Percentiles rank a stretch among this genome's conserved stretches.
Conservation (phyloP, 1,140 invertebrate species). For the Halesus radiatus region DNA sequence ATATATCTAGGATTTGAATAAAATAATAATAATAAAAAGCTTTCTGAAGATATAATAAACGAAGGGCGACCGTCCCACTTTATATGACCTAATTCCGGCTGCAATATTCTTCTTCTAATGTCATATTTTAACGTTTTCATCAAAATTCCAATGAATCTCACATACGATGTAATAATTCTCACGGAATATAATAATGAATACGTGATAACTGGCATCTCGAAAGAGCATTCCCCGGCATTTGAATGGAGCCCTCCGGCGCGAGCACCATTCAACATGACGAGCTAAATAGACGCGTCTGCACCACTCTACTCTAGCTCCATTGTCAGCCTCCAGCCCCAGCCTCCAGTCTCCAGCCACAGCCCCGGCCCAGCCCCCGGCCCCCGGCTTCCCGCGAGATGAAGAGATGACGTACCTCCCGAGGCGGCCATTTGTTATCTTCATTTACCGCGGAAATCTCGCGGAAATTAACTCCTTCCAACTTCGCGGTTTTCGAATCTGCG, state of each 20-base stretch:
- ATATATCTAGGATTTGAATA: too few species aligned
- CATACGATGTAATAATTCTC: background rate
- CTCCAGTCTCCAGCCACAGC: too few species aligned
- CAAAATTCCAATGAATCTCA: too few species aligned
- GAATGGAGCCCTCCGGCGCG: background rate
- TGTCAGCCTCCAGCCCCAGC: background rate
- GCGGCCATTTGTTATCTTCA: slow-evolving; percentile 28
- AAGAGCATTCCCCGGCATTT: background rate
- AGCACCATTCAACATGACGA: background rate
- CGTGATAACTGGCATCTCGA: too few species aligned
- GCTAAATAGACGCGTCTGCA: slow-evolving; percentile 18
- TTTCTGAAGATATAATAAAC: too few species aligned
- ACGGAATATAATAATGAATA: background rate
- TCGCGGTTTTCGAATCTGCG: background rate
- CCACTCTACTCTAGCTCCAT: slow-evolving; percentile 7
- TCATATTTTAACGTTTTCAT: too few species aligned
- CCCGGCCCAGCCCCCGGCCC: too few species aligned
- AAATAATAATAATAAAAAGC: too few species aligned
- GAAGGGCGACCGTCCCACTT: too few species aligned
- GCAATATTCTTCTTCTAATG: too few species aligned
- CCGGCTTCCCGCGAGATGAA: background rate
- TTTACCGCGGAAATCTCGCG: slow-evolving; percentile 2
- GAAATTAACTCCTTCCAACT: background rate
- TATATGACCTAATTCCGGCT: too few species aligned
- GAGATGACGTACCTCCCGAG: background rate